Evolutionary conservation across 1,140 invertebrate species (phyloP).

Genomic region (Procambarus clarkii): DNA sequence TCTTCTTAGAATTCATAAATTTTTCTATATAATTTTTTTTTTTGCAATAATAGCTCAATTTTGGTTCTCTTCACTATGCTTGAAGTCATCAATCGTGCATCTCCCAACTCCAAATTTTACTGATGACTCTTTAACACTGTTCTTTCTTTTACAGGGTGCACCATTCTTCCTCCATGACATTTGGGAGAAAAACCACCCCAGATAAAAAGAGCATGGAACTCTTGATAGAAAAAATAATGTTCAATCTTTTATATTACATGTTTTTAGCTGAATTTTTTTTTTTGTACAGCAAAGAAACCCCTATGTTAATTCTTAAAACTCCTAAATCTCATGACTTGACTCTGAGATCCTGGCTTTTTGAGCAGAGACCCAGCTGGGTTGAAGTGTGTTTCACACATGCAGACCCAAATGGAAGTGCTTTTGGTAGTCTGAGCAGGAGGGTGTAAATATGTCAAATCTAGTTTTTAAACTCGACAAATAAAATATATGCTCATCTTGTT

Average conservation of each 20-base stretch:
- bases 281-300: constrained; percentile 17
- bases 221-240: no score
- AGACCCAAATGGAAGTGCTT: background rate
- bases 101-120: constrained; percentile 11
- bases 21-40: no score
- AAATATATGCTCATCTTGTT: no score
- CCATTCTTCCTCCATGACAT: constrained; percentile 29
- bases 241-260: background rate
- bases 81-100: background rate
- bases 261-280: background rate
- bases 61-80: background rate
- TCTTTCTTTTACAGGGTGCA: constrained; percentile 18
- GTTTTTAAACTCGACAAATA: background rate
- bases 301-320: background rate
- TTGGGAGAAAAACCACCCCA: constrained; percentile 20
- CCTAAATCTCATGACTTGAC: constrained; percentile 24
- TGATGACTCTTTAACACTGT: constrained; percentile 3
- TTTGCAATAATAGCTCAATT: no score
- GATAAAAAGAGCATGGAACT: constrained; percentile 20
- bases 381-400: constrained; percentile 6
- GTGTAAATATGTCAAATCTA: background rate
- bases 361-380: constrained; percentile 9
- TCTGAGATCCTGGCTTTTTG: constrained; percentile 38
- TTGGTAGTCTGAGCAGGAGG: background rate
- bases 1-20: no score